These are phyloP conservation scores for Scylla paramamosain DNA, from an alignment of 1,140 invertebrate genomes.

Conservation along the genomic window DNA sequence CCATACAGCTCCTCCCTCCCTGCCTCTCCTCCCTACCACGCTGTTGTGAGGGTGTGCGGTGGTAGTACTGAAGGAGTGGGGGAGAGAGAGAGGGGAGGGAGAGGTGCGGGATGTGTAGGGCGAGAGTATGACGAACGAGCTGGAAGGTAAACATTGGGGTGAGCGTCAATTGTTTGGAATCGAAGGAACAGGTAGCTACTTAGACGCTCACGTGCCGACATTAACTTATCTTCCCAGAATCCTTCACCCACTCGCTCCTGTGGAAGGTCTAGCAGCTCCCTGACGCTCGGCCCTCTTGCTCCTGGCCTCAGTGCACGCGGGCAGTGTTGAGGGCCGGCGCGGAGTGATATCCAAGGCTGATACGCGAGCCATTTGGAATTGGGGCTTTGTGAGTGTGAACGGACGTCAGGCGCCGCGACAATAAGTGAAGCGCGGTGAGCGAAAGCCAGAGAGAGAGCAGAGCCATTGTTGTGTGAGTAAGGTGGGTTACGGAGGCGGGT, in stretches of 20 bases:
- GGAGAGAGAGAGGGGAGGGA: not conserved
- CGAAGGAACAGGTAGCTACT: constrained; percentile 70
- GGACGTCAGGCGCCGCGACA: not conserved
- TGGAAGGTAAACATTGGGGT: not conserved
- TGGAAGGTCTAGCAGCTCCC: not conserved
- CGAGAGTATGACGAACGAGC: not conserved
- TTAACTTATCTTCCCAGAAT: not conserved
- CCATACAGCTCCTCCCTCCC: constrained; percentile 3
- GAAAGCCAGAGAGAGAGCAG: not conserved
- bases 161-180: constrained; percentile 70
- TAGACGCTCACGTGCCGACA: constrained; percentile 47
- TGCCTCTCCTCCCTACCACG: not conserved
- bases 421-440: not conserved
- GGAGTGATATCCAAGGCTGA: not conserved
- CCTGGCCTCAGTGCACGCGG: not conserved
- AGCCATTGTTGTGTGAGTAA: constrained; percentile 46
- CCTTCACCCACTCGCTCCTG: not conserved
- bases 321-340: not conserved
- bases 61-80: not conserved
- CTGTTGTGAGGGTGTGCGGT: not conserved
- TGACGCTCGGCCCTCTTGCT: not conserved
- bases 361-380: not conserved
- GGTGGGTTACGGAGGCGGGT: constrained; percentile 14
- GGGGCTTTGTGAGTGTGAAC: not conserved
- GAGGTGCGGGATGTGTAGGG: not conserved